Evolutionary conservation across 2,888 invertebrate species (phyloP).

Genomic region (Andrena trimmerana): DNA sequence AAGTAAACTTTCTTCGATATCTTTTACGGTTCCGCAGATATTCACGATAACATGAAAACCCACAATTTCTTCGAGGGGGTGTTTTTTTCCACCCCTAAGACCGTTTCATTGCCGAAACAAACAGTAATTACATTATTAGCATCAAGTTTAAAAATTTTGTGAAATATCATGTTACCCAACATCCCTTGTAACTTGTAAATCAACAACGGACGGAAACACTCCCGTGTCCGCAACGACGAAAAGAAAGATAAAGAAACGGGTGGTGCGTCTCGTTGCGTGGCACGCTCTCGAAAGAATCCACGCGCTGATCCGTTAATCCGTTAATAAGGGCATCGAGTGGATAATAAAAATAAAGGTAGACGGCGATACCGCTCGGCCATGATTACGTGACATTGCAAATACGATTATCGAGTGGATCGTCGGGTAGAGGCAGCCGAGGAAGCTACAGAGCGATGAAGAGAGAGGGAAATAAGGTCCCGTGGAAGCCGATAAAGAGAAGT

Average conservation of each 20-base stretch:
- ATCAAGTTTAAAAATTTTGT: too few relatives aligned
- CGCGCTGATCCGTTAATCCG: constrained; percentile 61
- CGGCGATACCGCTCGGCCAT: constrained; percentile 41
- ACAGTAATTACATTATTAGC: too few relatives aligned
- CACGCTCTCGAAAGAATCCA: background rate
- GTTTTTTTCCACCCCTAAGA: too few relatives aligned
- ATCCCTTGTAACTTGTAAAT: background rate
- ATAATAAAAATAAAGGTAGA: constrained; percentile 43
- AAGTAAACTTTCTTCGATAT: too few relatives aligned
- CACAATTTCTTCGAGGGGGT: too few relatives aligned
- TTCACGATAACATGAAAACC: too few relatives aligned
- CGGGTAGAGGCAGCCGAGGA: constrained; percentile 30
- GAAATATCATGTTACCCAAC: too few relatives aligned
- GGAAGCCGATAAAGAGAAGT: constrained; percentile 42
- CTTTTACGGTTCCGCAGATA: too few relatives aligned
- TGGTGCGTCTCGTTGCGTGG: background rate
- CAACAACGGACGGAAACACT: background rate
- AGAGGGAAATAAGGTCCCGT: constrained; percentile 21
- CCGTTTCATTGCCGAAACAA: too few relatives aligned
- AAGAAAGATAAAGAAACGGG: background rate
- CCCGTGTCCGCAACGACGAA: background rate
- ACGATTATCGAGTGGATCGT: constrained; percentile 54
- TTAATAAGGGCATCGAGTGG: constrained; percentile 57
- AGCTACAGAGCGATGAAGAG: background rate
- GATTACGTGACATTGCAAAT: constrained; percentile 57